Conservation (phyloP, 1,140 invertebrate species). For the Hyposmocoma kahamanoa region DNA sequence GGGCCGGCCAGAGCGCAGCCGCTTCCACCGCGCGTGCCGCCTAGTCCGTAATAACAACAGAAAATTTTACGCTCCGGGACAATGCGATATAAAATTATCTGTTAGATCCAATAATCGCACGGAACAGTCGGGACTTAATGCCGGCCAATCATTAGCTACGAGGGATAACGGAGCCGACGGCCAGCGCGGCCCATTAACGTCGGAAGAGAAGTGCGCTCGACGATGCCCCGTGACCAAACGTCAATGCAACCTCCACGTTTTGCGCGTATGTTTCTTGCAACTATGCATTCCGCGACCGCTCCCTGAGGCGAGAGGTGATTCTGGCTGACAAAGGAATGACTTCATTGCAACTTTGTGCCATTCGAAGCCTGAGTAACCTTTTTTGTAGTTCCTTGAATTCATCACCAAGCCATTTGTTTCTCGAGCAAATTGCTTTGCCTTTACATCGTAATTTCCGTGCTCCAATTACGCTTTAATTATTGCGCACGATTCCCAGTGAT, state of each 20-base stretch:
- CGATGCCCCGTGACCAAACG: slow-evolving; percentile 69
- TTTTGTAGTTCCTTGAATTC: not conserved
- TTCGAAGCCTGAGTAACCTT: slow-evolving; percentile 8
- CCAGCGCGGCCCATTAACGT: slow-evolving; percentile 51
- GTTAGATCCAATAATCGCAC: slow-evolving; percentile 72
- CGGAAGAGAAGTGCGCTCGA: slow-evolving; percentile 28
- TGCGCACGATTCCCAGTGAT: slow-evolving; percentile 22
- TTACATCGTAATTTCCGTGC: slow-evolving; percentile 1
- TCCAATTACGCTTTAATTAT: slow-evolving; percentile 33
- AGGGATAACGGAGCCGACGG: slow-evolving; percentile 65
- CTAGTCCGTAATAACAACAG: slow-evolving; percentile 59
- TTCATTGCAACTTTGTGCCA: slow-evolving; percentile 49
- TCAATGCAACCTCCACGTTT: slow-evolving; percentile 55
- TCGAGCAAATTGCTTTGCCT: slow-evolving; percentile 17
- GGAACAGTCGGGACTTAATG: slow-evolving; percentile 66
- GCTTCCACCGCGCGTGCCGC: slow-evolving; percentile 27
- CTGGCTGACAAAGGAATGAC: slow-evolving; percentile 49
- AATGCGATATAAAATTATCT: slow-evolving; percentile 73
- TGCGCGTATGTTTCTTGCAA: slow-evolving; percentile 6
- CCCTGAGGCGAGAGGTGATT: not conserved
- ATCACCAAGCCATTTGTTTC: not conserved
- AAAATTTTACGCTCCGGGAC: slow-evolving; percentile 70
- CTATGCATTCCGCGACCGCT: not conserved
- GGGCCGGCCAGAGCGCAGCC: slow-evolving; percentile 16
- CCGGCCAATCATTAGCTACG: slow-evolving; percentile 70